These are phyloP conservation scores for Gyps fulvus DNA, from an alignment of 2,113 vertebrate genomes.

Conservation along the genomic window DNA sequence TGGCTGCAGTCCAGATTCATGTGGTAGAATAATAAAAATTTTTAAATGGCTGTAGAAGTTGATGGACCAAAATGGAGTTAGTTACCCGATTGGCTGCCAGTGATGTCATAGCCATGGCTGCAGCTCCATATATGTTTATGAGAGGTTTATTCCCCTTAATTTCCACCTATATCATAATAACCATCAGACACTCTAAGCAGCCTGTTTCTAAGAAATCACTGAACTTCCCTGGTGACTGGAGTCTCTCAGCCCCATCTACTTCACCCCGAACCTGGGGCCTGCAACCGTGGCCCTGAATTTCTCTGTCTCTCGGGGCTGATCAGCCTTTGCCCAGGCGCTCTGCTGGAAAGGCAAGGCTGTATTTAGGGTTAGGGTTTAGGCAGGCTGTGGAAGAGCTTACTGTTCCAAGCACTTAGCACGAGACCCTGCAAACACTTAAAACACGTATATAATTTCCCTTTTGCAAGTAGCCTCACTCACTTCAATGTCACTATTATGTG, in stretches of 20 bases:
- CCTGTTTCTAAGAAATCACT: not conserved
- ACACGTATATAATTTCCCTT: not conserved
- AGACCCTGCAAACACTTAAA: not conserved
- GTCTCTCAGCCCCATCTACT: not conserved
- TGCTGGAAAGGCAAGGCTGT: not conserved
- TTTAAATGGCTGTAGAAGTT: slow-evolving; percentile 54
- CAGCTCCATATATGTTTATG: slow-evolving; percentile 18
- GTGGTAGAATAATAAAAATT: slow-evolving; percentile 51
- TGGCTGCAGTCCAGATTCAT: slow-evolving; percentile 64
- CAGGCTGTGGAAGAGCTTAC: not conserved
- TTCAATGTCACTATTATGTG: slow-evolving; percentile 22
- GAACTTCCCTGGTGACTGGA: not conserved
- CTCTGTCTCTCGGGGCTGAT: not conserved
- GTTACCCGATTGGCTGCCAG: slow-evolving; percentile 16
- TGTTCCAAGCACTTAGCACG: not conserved
- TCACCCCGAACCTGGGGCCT: not conserved
- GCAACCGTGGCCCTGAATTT: not conserved
- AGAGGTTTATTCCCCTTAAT: slow-evolving; percentile 39
- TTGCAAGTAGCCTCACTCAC: not conserved
- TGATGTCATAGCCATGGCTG: slow-evolving; percentile 44
- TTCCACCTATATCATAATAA: not conserved
- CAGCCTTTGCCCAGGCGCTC: not conserved
- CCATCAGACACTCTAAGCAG: not conserved
- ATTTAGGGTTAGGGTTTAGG: not conserved
- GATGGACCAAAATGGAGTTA: slow-evolving; percentile 47